phyloP scores from a whole-genome alignment of 2,888 invertebrate genomes.

The Andrena bicolor region DNA sequence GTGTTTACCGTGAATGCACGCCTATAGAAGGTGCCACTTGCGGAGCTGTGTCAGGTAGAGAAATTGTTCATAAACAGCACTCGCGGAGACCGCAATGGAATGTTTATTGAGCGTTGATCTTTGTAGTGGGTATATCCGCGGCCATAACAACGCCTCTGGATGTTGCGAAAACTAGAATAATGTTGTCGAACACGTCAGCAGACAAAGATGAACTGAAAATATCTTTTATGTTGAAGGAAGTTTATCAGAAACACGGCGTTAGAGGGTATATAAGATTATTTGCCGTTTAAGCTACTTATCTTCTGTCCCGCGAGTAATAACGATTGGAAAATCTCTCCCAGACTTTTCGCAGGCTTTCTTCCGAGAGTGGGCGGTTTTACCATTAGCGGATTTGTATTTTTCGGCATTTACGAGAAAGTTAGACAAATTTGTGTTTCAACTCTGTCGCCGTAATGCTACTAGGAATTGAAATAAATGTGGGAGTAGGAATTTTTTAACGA shows the following conservation, averaged over 20 bases:
- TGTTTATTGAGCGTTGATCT: constrained; percentile 42
- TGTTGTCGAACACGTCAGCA: constrained; percentile 91
- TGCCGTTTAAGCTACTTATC: constrained; percentile 9
- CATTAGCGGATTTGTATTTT: constrained; percentile 97
- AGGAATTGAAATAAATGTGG: constrained; percentile 9
- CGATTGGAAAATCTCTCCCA: constrained; percentile 82
- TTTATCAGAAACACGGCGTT: constrained; percentile 90
- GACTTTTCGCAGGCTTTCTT: constrained; percentile 94
- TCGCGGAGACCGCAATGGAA: background rate
- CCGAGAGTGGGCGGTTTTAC: constrained; percentile 96
- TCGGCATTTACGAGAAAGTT: constrained; percentile 95
- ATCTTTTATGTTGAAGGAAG: constrained; percentile 86
- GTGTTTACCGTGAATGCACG: constrained; percentile 83
- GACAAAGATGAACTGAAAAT: constrained; percentile 85
- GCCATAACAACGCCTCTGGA: constrained; percentile 97
- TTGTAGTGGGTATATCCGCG: constrained; percentile 92
- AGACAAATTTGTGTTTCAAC: constrained; percentile 79
- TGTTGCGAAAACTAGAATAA: constrained; percentile 98
- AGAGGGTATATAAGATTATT: constrained; percentile 86
- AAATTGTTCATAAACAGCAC: constrained; percentile 24
- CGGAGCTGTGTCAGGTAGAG: constrained; percentile 93
- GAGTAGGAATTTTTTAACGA: background rate
- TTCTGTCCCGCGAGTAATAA: constrained; percentile 5
- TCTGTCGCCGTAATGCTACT: constrained; percentile 36
- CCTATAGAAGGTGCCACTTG: constrained; percentile 93